A percentile compares a stretch with the other conserved stretches of the same genome.
phyloP scores from a whole-genome alignment of 2,113 vertebrate genomes.

The Dendrocopos noguchii region DNA sequence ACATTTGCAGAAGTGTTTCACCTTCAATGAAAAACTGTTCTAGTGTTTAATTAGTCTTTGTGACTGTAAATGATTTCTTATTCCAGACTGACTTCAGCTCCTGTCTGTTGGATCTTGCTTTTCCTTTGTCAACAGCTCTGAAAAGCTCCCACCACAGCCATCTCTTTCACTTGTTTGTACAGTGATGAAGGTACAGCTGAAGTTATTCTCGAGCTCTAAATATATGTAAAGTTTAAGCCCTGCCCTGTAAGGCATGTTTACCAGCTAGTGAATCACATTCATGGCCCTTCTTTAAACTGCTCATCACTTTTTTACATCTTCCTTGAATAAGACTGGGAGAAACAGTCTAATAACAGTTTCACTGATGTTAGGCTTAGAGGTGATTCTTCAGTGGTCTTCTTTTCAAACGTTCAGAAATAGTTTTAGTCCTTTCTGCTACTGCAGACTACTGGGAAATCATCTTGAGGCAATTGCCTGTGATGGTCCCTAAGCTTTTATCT shows the following conservation, averaged over 20 bases:
- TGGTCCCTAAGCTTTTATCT: background rate
- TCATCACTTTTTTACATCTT: constrained; percentile 10
- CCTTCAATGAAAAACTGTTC: constrained; percentile 6
- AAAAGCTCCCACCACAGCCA: background rate
- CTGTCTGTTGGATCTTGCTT: constrained; percentile 16
- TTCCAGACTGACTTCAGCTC: constrained; percentile 4
- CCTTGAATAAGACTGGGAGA: background rate
- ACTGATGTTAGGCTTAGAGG: background rate
- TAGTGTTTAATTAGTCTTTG: constrained; percentile 29
- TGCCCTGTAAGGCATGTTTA: background rate
- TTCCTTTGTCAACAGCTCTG: constrained; percentile 14
- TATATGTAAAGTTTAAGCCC: background rate
- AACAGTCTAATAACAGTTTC: background rate
- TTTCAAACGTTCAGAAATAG: background rate
- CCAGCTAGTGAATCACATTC: background rate
- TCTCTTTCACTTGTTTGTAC: constrained; percentile 10
- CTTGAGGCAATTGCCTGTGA: background rate
- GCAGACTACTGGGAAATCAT: background rate
- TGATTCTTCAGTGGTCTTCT: background rate
- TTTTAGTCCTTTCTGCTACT: background rate
- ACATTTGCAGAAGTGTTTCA: background rate
- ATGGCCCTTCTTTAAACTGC: background rate
- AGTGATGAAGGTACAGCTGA: background rate
- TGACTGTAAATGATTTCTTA: constrained; percentile 18
- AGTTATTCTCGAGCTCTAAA: background rate